These are phyloP conservation scores for Epinephelus fuscoguttatus DNA, from an alignment of 2,113 vertebrate species.

Conservation along the genomic window DNA sequence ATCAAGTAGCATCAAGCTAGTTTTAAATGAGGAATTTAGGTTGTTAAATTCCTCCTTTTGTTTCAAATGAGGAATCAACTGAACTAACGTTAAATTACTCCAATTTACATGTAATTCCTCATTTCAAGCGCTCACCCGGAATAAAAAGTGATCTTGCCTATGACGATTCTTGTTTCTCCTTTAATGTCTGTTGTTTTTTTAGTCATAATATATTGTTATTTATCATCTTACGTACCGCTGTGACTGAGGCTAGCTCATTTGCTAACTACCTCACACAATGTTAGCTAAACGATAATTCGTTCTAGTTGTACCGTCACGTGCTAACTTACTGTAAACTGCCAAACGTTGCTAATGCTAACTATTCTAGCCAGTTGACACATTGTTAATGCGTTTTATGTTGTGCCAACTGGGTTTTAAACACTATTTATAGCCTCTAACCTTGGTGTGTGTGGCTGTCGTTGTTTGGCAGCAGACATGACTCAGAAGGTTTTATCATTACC, in stretches of 20 bases:
- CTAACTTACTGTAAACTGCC: constrained; percentile 31
- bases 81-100: no score
- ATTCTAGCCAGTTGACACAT: not conserved
- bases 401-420: fast-evolving
- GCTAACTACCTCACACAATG: not conserved
- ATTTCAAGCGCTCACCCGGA: not conserved
- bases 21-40: no score
- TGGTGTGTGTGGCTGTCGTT: not conserved
- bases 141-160: not conserved
- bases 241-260: no score
- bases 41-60: no score
- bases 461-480: not conserved
- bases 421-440: not conserved
- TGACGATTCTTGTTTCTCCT: not conserved
- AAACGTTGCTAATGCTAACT: constrained; percentile 36
- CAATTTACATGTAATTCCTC: not conserved
- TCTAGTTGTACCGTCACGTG: constrained; percentile 30
- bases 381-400: not conserved
- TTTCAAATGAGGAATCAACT: no score
- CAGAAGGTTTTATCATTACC: not conserved
- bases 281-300: not conserved
- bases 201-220: fast-evolving
- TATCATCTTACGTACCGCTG: not conserved
- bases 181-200: no score
- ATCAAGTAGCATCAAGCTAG: not conserved